Percentiles rank a stretch among this genome's conserved stretches.
phyloP scores from a whole-genome alignment of 1,140 invertebrate genomes.

The Vollenhovia emeryi region DNA sequence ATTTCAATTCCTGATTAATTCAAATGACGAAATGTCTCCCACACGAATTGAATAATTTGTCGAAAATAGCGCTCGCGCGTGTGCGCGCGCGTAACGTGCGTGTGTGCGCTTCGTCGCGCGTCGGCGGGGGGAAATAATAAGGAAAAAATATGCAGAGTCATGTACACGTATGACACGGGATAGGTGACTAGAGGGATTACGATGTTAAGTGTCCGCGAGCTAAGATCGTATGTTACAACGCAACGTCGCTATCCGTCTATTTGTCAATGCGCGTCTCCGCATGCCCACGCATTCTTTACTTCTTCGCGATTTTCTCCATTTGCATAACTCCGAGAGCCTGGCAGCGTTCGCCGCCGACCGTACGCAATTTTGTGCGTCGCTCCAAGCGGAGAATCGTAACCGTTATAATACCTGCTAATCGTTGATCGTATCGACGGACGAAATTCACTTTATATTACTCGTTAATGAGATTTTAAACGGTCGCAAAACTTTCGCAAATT shows the following conservation, averaged over 20 bases:
- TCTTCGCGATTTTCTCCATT: slow-evolving; percentile 49
- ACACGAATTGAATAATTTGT: not conserved
- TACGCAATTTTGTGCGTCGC: not conserved
- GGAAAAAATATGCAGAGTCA: not conserved
- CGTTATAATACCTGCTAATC: slow-evolving; percentile 17
- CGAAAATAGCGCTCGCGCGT: not conserved
- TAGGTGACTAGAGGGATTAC: slow-evolving; percentile 59
- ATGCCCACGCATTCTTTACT: slow-evolving; percentile 62
- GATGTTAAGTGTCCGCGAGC: slow-evolving; percentile 59
- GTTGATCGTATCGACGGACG: slow-evolving; percentile 3
- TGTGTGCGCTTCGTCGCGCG: not conserved
- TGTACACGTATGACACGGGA: not conserved
- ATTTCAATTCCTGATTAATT: not conserved
- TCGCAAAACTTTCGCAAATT: slow-evolving; percentile 6
- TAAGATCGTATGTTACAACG: slow-evolving; percentile 62
- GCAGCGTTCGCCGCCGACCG: slow-evolving; percentile 14
- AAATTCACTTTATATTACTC: slow-evolving; percentile 5
- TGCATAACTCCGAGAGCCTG: slow-evolving; percentile 35
- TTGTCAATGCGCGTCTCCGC: slow-evolving; percentile 60
- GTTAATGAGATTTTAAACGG: slow-evolving; percentile 17
- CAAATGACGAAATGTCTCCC: not conserved
- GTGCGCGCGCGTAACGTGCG: not conserved
- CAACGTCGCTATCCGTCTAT: slow-evolving; percentile 6
- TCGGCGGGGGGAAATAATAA: not conserved
- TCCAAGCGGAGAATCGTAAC: not conserved